Percentiles rank a stretch among this genome's conserved stretches.
These are phyloP conservation scores for Sinocyclocheilus grahami DNA, from an alignment of 2,113 vertebrate genomes.

Conservation along the genomic window DNA sequence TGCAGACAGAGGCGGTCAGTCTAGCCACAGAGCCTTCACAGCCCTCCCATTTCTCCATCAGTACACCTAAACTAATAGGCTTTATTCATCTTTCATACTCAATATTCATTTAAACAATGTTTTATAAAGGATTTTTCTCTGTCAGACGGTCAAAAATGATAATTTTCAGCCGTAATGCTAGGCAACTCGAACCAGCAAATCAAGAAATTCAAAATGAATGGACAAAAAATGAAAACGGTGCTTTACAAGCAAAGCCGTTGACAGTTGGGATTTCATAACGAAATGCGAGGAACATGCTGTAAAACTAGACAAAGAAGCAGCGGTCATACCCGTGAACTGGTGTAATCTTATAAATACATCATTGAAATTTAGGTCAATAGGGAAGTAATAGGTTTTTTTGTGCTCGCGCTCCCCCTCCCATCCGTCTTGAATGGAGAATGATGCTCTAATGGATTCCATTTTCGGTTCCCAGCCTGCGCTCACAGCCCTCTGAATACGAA, in stretches of 20 bases:
- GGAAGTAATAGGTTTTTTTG: conserved; percentile 57
- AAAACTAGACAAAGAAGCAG: conserved; percentile 37
- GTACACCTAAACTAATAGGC: neutral
- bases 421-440: conserved; percentile 53
- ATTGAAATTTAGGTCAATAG: conserved; percentile 64
- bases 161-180: neutral
- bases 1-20: conserved; percentile 9
- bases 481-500: conserved; percentile 14
- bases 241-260: neutral
- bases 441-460: conserved; percentile 63
- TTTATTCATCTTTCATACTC: conserved; percentile 5
- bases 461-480: conserved; percentile 49
- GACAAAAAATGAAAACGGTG: neutral
- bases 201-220: conserved; percentile 29
- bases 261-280: neutral
- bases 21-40: conserved; percentile 5
- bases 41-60: conserved; percentile 8
- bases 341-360: conserved; percentile 59
- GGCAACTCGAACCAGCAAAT: neutral
- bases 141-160: neutral
- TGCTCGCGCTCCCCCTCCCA: conserved; percentile 35
- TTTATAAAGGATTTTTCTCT: neutral
- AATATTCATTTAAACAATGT: neutral
- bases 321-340: conserved; percentile 37
- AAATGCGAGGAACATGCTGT: neutral